Base-by-base conservation (phyloP, 2,888 invertebrate species). In the Cryptocephalus primarius region DNA sequence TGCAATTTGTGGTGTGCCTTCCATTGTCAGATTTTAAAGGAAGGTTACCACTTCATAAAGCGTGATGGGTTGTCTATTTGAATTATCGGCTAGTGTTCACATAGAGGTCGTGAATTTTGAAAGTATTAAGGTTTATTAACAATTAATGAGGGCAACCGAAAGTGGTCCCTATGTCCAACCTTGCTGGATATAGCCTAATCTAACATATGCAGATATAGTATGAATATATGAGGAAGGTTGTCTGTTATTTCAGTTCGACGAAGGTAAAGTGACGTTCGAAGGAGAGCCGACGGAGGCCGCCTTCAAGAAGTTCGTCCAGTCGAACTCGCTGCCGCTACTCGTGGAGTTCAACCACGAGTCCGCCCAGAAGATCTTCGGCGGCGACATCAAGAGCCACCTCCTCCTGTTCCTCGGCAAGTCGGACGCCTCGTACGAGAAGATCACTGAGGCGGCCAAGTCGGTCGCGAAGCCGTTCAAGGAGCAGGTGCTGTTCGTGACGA, bases 321-420 rank as follows among this genome's bases (percentile, higher is more conserved):
- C 82, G 39, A 85, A 94, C 67, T 82, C 90, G 45, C 77, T 97
- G 67, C 96, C 96, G 13, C 72, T 90, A 53, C 82, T 96, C 55
- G 88, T 94, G 46, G 96, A 97, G 71, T 97, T 97, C 76, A 94
- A 91, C 59, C 94, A 95, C 62, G 92, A 96, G 71, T 94, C 93
- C 32, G 97, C 99, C 9, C 88, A 91, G 67, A 95, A 95, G 73
- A 94, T 99, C 73, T 99, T 99, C 69, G 93, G 95, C 45, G 97
- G 97, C 58, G 90, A 93, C 50, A 89, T 99, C 74, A 96, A 97
- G 75, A 90, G 87, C 63, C 99, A 99, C 73, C 79, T 96, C 57
- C 79, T 99, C 53, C 73, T 99, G 65, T 99, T 99, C 82, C 76
- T 96, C 61, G 91, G 90, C 66, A 92, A 94, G 77, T 84, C 85